A percentile compares a stretch with the other conserved stretches of the same genome.
Evolutionary conservation across 2,113 vertebrate species (phyloP).

Genomic region (Larimichthys polyactis): DNA sequence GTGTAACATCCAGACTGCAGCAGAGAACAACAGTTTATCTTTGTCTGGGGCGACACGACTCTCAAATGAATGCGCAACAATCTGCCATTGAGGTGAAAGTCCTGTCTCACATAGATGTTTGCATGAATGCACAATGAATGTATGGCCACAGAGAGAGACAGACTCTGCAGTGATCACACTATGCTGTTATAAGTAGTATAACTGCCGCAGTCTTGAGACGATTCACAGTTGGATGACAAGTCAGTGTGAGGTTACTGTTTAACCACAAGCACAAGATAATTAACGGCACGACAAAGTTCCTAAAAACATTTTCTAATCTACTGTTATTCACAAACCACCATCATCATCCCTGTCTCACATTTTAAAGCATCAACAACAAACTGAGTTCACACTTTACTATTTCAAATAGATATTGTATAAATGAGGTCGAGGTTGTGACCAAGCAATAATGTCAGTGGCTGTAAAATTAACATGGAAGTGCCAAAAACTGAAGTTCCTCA

Average conservation of each 20-base stretch:
- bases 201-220: slow-evolving; percentile 8
- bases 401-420: neutral
- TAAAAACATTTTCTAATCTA: neutral
- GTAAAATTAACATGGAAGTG: no score
- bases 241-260: neutral
- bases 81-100: slow-evolving; percentile 73
- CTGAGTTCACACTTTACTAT: neutral
- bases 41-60: slow-evolving; percentile 62
- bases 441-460: no score
- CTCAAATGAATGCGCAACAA: slow-evolving; percentile 62
- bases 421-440: neutral
- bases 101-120: slow-evolving; percentile 45
- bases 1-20: neutral
- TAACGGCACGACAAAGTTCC: neutral
- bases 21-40: slow-evolving; percentile 59
- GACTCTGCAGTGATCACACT: slow-evolving; percentile 16
- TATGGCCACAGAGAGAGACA: slow-evolving; percentile 1
- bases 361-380: neutral
- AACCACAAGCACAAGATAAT: no score
- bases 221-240: slow-evolving; percentile 44
- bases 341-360: no score
- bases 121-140: slow-evolving; percentile 70
- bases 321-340: neutral
- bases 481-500: no score
- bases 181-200: slow-evolving; percentile 4